Evolutionary conservation across 2,797 vertebrate genomes (phyloP).

Genomic region (Paramormyrops hopkinsi): DNA sequence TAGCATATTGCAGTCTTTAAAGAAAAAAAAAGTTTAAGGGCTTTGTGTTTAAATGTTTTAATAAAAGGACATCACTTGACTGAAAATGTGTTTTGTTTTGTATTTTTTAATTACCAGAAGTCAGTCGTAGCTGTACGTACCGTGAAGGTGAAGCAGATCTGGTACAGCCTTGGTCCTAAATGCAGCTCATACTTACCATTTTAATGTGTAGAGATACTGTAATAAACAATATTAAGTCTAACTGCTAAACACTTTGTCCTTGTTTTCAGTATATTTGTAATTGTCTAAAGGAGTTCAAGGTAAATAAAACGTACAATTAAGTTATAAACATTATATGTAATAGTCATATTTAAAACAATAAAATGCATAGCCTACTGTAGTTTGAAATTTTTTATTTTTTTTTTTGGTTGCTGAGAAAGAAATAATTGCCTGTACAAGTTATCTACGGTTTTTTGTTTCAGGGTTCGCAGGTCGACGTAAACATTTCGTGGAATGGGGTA

Average conservation of each 20-base stretch:
- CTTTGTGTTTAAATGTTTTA: conserved; percentile 35
- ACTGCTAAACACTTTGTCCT: not conserved
- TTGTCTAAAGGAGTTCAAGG: not conserved
- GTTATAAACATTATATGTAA: not conserved
- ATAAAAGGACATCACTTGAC: not conserved
- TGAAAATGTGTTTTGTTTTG: not conserved
- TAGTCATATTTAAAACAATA: not conserved
- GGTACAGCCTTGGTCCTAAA: not conserved
- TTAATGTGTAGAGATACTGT: not conserved
- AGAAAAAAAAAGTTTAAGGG: conserved; percentile 29
- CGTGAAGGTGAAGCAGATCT: not conserved
- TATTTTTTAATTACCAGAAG: not conserved
- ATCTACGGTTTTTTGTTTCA: not conserved
- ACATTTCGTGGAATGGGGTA: not conserved
- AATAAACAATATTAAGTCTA: not conserved
- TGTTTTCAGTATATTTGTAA: not conserved
- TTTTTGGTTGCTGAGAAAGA: not conserved
- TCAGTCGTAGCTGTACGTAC: not conserved
- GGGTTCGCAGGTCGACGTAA: not conserved
- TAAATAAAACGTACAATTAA: not conserved
- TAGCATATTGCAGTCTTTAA: not conserved
- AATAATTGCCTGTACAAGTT: not conserved
- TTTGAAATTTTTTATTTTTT: not conserved
- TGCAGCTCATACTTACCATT: not conserved
- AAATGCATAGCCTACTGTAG: not conserved